Conservation (phyloP, 2,113 vertebrate species). For the Melanocharis versteri region DNA sequence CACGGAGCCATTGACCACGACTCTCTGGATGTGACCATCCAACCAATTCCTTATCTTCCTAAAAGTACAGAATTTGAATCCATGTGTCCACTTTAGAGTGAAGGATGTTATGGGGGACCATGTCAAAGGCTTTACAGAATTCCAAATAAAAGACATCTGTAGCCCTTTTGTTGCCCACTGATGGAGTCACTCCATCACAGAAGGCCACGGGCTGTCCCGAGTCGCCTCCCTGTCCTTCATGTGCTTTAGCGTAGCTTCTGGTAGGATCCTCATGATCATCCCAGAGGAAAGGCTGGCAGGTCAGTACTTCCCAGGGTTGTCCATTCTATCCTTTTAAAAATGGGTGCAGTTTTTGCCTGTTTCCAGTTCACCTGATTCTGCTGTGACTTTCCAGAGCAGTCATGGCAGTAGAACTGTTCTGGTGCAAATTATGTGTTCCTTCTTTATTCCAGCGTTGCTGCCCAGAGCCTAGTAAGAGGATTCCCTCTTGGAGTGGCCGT, state of each 20-base stretch:
- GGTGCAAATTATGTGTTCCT: background rate
- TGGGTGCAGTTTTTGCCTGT: background rate
- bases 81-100: background rate
- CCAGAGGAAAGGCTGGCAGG: background rate
- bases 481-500: conserved; percentile 94
- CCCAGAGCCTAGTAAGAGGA: conserved; percentile 93
- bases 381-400: background rate
- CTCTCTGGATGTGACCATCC: background rate
- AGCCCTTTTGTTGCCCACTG: background rate
- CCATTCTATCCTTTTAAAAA: background rate
- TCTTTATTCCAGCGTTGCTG: conserved; percentile 75
- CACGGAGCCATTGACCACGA: background rate
- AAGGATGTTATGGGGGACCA: background rate
- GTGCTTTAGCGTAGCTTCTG: background rate
- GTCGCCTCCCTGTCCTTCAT: background rate
- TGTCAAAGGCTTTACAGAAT: background rate
- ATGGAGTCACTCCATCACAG: background rate
- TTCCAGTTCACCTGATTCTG: background rate
- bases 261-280: background rate
- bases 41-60: background rate
- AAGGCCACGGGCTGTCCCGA: background rate
- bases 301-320: background rate
- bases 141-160: background rate
- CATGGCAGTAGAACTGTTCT: background rate
- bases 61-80: background rate